Evolutionary conservation across 1,140 invertebrate genomes (phyloP), one percentile per base, ranked within the genome.

Genomic region (Polypedilum pembai): DNA sequence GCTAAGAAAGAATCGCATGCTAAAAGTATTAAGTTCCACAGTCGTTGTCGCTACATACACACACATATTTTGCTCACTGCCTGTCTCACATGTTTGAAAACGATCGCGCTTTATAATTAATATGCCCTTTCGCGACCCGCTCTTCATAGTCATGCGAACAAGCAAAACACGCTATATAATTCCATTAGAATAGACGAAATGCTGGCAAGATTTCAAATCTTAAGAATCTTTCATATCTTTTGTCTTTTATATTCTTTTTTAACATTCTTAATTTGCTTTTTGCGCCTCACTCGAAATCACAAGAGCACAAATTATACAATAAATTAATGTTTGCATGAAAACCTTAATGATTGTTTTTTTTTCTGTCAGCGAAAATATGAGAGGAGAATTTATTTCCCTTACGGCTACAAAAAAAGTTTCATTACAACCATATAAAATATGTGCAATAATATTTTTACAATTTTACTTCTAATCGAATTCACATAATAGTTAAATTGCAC

Each of bases 241-340:
- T 69, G 65, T 20, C n/a, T n/a, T n/a, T n/a, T n/a, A n/a, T n/a
- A n/a, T n/a, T 69, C 65, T 56, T 45, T 45, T 56, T 56, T n/a
- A 56, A 15, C 45, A 33, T 33, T 33, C 24, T 33, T 33, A 33
- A 33, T 33, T 33, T n/a, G n/a, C 12, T 56, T 56, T 45, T 45
- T 15, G 12, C n/a, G 45, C 45, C 45, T n/a, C n/a, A n/a, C 45
- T 56, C 45, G n/a, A 8, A 56, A 56, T 18, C 65, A 21, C 18
- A n/a, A 20, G 65, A 69, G 2, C 15, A 18, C 7, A 69, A 69
- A 69, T 69, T 69, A 69, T 18, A 69, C 18, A 69, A 69, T 69
- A 69, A 69, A 69, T 69, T 69, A 69, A 69, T 69, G 65, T 20
- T 69, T 69, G 65, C 65, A 69, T 69, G 65, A 21, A 69, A 69